A percentile compares a stretch with the other conserved stretches of the same genome.
Evolutionary conservation across 2,797 vertebrate species (phyloP).

Genomic region (Graptemys geographica): DNA sequence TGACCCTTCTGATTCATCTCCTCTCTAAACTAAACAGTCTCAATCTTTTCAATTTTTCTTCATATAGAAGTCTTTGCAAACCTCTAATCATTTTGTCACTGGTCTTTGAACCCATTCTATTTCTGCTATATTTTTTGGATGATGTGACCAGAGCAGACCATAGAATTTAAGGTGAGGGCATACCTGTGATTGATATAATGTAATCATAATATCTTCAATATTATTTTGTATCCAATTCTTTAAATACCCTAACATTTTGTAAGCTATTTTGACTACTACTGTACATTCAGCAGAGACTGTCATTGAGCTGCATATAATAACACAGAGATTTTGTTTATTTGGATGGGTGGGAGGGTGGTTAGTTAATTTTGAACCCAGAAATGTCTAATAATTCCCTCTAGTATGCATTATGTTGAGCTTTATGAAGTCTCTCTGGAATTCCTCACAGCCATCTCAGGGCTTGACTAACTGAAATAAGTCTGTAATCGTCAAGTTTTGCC

Average conservation of each 20-base stretch:
- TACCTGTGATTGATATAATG: neutral
- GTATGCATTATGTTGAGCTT: neutral
- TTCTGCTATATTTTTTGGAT: neutral
- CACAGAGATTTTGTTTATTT: neutral
- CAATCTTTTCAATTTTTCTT: neutral
- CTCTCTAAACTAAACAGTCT: neutral
- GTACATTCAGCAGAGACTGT: neutral
- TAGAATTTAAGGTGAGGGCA: neutral
- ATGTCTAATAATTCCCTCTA: slow-evolving; percentile 22
- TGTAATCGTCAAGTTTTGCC: slow-evolving; percentile 8
- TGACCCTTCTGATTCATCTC: neutral
- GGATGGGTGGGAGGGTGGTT: neutral
- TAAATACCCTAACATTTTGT: neutral
- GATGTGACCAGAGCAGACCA: neutral
- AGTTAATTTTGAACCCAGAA: slow-evolving; percentile 41
- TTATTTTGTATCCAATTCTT: neutral
- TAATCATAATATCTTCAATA: neutral
- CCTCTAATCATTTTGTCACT: neutral
- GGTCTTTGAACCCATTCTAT: neutral
- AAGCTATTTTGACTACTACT: neutral
- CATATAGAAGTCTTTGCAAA: neutral
- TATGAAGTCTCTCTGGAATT: neutral
- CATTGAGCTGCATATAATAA: neutral
- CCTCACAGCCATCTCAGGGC: slow-evolving; percentile 13
- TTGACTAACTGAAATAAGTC: slow-evolving; percentile 17